Percentiles rank a stretch among this genome's conserved stretches.
These are phyloP conservation scores for Acronicta aceris DNA, from an alignment of 2,888 invertebrate genomes.

Conservation along the genomic window DNA sequence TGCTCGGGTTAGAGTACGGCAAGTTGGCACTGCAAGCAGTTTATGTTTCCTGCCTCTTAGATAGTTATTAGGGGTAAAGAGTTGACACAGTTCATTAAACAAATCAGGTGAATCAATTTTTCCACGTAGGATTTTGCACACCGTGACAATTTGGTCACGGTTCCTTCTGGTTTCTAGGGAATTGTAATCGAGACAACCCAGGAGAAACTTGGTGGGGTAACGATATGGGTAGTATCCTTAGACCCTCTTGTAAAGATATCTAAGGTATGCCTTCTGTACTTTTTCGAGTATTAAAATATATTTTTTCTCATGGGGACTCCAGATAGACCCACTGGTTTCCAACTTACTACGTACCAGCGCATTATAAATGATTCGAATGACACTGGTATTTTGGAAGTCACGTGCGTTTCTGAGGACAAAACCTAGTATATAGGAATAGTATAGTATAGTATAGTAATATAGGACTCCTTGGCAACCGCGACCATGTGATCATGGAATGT, in stretches of 20 bases:
- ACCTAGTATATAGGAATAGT: too few relatives aligned
- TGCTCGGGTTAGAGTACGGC: too few relatives aligned
- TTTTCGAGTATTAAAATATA: background rate
- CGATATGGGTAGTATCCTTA: too few relatives aligned
- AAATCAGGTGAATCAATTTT: background rate
- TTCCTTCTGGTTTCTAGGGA: background rate
- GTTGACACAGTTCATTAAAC: background rate
- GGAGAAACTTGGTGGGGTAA: slow-evolving; percentile 1
- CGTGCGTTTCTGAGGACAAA: too few relatives aligned
- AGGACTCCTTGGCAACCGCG: too few relatives aligned
- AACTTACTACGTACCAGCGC: background rate
- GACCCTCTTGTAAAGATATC: too few relatives aligned
- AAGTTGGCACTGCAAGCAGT: too few relatives aligned
- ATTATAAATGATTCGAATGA: background rate
- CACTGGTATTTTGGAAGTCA: too few relatives aligned
- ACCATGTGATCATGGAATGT: too few relatives aligned
- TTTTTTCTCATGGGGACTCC: background rate
- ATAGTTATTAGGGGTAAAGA: too few relatives aligned
- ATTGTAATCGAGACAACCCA: background rate
- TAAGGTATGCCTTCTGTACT: background rate
- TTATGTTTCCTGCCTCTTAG: too few relatives aligned
- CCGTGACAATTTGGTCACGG: background rate
- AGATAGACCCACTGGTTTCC: background rate
- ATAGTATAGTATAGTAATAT: too few relatives aligned
- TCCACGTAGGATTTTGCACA: background rate